phyloP scores from a whole-genome alignment of 2,888 invertebrate genomes.

The Argyra leucocephala region DNA sequence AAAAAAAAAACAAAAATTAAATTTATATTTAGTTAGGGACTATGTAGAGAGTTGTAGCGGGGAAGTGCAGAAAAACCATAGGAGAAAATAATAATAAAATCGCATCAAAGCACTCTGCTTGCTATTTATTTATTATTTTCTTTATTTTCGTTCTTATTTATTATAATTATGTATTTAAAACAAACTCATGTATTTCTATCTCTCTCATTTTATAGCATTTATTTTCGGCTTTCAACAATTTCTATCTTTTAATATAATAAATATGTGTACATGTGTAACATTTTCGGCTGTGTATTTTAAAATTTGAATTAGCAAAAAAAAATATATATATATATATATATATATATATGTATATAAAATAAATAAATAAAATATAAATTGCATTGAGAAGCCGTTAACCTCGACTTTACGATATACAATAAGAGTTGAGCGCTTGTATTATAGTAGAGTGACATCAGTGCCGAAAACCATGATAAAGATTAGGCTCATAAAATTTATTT shows the following conservation, averaged over 20 bases:
- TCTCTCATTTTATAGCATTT: too few species aligned
- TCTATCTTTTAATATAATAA: not conserved
- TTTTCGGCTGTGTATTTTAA: too few species aligned
- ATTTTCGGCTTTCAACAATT: not conserved
- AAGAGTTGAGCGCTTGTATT: too few species aligned
- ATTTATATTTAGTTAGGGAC: not conserved
- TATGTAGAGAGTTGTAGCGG: not conserved
- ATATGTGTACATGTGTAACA: too few species aligned
- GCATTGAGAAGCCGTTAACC: constrained; percentile 4
- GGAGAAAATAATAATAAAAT: not conserved
- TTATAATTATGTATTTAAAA: too few species aligned
- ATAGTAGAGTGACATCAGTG: too few species aligned
- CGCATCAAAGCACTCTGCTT: not conserved
- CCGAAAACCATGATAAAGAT: too few species aligned
- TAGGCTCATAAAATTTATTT: not conserved
- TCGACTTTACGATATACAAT: not conserved
- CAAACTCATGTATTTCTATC: too few species aligned
- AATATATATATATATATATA: not conserved
- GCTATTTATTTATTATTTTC: not conserved
- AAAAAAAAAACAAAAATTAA: not conserved
- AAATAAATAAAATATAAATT: not conserved
- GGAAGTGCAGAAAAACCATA: not conserved
- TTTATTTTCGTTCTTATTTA: not conserved
- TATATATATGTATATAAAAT: not conserved
- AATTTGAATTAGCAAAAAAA: too few species aligned